Conservation (phyloP, 2,113 vertebrate genomes). For the Eurypyga helias region DNA sequence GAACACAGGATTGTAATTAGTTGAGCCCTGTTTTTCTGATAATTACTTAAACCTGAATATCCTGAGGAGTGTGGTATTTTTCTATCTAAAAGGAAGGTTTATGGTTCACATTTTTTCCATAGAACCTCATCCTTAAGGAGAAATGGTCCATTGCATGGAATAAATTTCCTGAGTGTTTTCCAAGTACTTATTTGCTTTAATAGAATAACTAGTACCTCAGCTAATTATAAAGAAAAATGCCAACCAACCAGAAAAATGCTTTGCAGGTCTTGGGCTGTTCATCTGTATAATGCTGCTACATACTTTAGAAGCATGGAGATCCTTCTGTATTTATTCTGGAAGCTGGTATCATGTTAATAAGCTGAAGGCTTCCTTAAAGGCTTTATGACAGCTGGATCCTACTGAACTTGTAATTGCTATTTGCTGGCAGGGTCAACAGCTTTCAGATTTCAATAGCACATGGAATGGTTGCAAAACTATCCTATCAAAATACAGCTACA, state of each 20-base stretch:
- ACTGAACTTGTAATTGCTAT: neutral
- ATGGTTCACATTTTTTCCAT: neutral
- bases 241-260: neutral
- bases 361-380: neutral
- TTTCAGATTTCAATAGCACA: neutral
- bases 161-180: neutral
- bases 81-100: neutral
- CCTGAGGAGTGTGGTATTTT: neutral
- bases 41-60: neutral
- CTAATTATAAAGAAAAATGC: neutral
- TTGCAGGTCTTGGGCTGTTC: neutral
- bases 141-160: neutral
- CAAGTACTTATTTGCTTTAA: neutral
- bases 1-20: neutral
- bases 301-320: neutral
- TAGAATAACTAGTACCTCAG: neutral
- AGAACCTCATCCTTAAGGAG: neutral
- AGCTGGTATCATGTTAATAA: neutral
- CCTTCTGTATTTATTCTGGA: neutral
- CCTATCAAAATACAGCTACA: neutral
- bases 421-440: neutral
- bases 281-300: neutral
- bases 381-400: neutral
- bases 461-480: neutral
- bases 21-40: neutral